Evolutionary conservation across 1,140 invertebrate species (phyloP), one percentile per base, ranked within the genome.

Genomic region (Neodiprion pinetum): DNA sequence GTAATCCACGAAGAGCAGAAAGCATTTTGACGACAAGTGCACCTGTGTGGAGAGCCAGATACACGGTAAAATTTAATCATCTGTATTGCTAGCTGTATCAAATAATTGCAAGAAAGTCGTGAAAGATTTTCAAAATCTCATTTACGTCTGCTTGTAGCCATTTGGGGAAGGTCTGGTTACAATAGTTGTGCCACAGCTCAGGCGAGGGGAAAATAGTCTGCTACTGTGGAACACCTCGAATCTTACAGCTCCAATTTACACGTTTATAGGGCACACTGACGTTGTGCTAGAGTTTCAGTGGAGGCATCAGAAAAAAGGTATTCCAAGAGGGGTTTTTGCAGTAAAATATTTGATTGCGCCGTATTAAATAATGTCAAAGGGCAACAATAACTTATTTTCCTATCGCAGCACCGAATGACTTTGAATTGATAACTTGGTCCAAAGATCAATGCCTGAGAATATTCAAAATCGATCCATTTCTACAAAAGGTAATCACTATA

Each of bases 201-300:
- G 92, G 71, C 88, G 95, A 78, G 94, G 94, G 23, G 95, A 96
- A 83, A 96, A 96, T 82, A 95, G 93, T 82, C 85, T 97, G 23
- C 87, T 95, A 12, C 81, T 97, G 10, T 97, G 96, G 96, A 95
- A 94, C 80, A 93, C 93, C 67, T 91, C 91, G 49, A 94, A 93
- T 85, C 89, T 91, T 68, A 90, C 87, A 66, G 89, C 92, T 73
- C 95, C 95, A 7, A 93, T 96, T 65, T 95, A 96, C 84, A 95
- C 95, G 8, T 97, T 99, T 88, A 93, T 95, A 53, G 97, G 96
- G 0, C 97, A 98, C 83, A 95, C 95, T 3, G 97, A 98, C 90
- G 96, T 97, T 53, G 96, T 98, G 50, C 88, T 98, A 53, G 97
- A 98, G 82, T 98, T 98, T 92, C 95, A 96, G 78, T 98, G 97